Conservation (phyloP, 2,797 vertebrate genomes). For the Chrysolophus pictus region DNA sequence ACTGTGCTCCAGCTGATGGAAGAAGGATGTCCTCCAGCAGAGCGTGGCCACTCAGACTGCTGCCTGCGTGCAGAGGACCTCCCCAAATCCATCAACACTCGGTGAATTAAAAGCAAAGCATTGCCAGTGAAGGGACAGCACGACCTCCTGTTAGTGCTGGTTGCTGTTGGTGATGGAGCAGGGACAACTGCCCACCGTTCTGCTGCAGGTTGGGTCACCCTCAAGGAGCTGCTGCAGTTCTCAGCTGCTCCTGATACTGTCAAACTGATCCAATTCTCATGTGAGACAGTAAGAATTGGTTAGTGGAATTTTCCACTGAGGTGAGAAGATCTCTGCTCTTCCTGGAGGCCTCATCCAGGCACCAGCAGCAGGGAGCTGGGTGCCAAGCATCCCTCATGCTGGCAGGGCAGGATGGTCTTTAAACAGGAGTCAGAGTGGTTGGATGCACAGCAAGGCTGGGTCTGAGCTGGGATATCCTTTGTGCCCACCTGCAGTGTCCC, state of each 20-base stretch:
- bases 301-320: not conserved
- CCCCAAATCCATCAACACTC: not conserved
- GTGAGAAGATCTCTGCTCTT: not conserved
- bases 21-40: not conserved
- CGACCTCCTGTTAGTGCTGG: not conserved
- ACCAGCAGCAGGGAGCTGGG: not conserved
- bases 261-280: not conserved
- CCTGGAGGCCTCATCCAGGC: not conserved
- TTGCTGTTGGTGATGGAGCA: not conserved
- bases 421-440: not conserved
- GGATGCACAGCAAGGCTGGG: not conserved
- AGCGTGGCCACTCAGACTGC: fast-evolving
- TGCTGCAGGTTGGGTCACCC: not conserved
- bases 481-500: not conserved
- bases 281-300: not conserved
- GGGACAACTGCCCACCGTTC: not conserved
- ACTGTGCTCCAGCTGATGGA: not conserved
- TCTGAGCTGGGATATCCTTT: not conserved
- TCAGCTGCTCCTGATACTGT: not conserved
- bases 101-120: not conserved
- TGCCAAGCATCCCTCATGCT: not conserved
- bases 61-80: not conserved
- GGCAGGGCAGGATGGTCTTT: not conserved
- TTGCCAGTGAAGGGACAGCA: not conserved
- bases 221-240: not conserved